Evolutionary conservation across 2,888 invertebrate species (phyloP).

Genomic region (Eristalis tenax): DNA sequence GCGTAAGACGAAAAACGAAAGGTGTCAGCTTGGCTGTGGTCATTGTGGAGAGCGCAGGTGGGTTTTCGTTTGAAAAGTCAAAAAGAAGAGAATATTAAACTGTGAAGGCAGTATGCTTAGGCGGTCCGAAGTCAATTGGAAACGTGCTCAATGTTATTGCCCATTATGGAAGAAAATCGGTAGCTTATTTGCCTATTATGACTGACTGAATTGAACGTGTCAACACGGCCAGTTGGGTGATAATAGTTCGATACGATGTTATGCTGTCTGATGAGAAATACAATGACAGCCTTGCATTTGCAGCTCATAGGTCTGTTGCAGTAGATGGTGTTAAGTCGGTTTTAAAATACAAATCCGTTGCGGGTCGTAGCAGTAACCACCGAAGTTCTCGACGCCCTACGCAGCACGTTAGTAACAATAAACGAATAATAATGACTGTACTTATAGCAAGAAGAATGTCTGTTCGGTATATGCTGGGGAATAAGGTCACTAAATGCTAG

Average conservation of each 20-base stretch:
- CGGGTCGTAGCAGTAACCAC: too few relatives aligned
- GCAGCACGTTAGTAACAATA: too few relatives aligned
- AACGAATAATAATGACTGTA: too few relatives aligned
- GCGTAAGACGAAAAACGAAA: constrained; percentile 32
- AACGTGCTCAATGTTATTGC: neutral
- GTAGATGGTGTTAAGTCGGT: neutral
- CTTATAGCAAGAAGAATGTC: too few relatives aligned
- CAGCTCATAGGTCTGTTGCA: neutral
- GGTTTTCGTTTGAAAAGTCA: neutral
- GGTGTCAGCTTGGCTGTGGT: constrained; percentile 72
- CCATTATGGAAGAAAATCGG: neutral
- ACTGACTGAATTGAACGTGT: constrained; percentile 44
- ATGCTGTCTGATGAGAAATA: neutral
- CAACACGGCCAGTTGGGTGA: constrained; percentile 16
- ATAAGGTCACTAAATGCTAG: too few relatives aligned
- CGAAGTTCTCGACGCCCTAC: too few relatives aligned
- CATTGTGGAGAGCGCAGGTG: constrained; percentile 35
- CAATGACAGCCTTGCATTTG: neutral
- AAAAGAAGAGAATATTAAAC: constrained; percentile 1
- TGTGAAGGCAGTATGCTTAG: neutral
- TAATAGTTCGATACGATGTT: constrained; percentile 14
- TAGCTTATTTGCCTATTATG: constrained; percentile 51
- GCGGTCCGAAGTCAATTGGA: constrained; percentile 30
- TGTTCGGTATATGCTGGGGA: too few relatives aligned
- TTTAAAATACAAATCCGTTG: neutral